Percentiles rank a stretch among this genome's conserved stretches.
phyloP scores from a whole-genome alignment of 1,140 invertebrate genomes.

The Papilio polytes region DNA sequence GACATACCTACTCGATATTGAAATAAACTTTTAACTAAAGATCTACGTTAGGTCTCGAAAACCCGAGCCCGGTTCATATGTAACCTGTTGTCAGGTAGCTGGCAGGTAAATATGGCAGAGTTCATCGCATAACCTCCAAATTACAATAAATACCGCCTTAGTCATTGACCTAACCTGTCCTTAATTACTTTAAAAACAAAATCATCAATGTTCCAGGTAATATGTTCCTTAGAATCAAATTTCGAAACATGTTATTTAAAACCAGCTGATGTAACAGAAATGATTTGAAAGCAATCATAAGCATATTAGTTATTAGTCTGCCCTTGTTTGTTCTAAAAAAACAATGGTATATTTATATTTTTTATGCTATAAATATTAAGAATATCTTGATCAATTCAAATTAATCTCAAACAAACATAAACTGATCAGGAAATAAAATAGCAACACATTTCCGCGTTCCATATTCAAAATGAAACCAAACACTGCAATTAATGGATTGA shows the following conservation, averaged over 20 bases:
- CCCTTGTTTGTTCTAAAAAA: too few species aligned
- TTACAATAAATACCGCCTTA: neutral
- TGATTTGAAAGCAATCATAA: too few species aligned
- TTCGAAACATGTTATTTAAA: too few species aligned
- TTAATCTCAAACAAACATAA: neutral
- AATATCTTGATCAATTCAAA: neutral
- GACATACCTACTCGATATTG: too few species aligned
- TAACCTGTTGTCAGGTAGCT: neutral
- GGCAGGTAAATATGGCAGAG: neutral
- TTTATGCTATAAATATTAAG: too few species aligned
- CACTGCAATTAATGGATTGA: neutral
- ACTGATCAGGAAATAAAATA: neutral
- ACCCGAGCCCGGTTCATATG: neutral
- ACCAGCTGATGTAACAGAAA: too few species aligned
- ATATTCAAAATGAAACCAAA: neutral
- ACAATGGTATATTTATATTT: too few species aligned
- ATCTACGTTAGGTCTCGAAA: neutral
- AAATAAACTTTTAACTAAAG: too few species aligned
- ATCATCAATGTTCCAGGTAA: neutral
- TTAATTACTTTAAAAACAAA: neutral
- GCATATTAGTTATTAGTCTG: too few species aligned
- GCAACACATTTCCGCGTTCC: neutral
- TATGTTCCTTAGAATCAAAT: too few species aligned
- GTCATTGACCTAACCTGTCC: constrained; percentile 1
- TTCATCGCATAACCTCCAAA: neutral